Evolutionary conservation across 2,888 invertebrate genomes (phyloP), one percentile per base, ranked within the genome.

Genomic region (Boloria euphrosyne): DNA sequence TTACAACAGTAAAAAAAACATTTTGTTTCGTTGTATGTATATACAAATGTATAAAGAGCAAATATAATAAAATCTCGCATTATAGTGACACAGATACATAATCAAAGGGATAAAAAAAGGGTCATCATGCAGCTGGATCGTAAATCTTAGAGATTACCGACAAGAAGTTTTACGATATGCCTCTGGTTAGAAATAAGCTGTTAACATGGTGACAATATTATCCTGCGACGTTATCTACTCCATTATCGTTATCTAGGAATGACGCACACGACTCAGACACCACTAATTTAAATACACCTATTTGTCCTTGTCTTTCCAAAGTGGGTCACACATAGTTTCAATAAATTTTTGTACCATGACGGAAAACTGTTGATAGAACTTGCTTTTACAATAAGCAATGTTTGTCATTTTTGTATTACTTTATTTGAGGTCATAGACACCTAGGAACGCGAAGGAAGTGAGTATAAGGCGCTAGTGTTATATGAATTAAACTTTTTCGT

Each of bases 201-300:
- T 71, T 67, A 71, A 67, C 74, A 73, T 73, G 68, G 72, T 70
- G 73, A 75, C 74, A 71, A 70, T 52, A 74, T 74, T 73, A 76
- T 73, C 73, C 74, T 73, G 70, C 74, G 61, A 68, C 54, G 64
- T 73, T 76, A 75, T 74, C 76, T 73, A 69, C 72, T 63, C 72
- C 75, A 76, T 75, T 78, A 79, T 79, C 78, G 74, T 76, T 80
- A 80, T 78, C 79, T 59, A 51, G 64, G 62, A 52, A 62, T 81
- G 81, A 81, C 81, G 81, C 79, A 80, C 75, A 71, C 49, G 57
- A 67, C 72, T 65, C 75, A 68, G 70, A 74, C 73, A 74, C 69
- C 71, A 71, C 70, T 68, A 68, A 73, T 73, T 71, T 71, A 67
- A 70, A 71, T 67, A 70, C 67, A 67, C 68, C 67, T 71, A 68